Evolutionary conservation across 2,888 invertebrate species (phyloP).

Genomic region (Zygothrica quintamaculata): DNA sequence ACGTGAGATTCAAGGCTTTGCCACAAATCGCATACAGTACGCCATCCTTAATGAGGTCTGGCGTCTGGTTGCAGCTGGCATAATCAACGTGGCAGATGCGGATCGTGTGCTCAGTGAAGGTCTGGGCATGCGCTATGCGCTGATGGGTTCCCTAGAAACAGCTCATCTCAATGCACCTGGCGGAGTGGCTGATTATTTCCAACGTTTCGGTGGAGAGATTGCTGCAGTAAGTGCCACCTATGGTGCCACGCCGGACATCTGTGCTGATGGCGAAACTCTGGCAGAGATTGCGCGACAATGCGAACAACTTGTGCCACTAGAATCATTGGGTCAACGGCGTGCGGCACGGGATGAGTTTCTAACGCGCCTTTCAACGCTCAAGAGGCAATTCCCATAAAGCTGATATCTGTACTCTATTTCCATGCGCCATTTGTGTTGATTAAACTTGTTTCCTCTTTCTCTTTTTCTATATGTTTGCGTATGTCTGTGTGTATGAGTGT

Average conservation of each 20-base stretch:
- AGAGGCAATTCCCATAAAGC: constrained; percentile 87
- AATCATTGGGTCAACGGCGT: constrained; percentile 89
- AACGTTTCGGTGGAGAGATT: constrained; percentile 87
- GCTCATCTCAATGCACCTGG: constrained; percentile 98
- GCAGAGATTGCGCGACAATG: constrained; percentile 89
- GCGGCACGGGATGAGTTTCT: constrained; percentile 93
- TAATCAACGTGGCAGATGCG: constrained; percentile 93
- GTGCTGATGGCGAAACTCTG: constrained; percentile 87
- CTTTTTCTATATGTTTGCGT: not conserved
- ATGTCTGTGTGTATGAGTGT: not conserved
- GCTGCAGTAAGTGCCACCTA: constrained; percentile 89
- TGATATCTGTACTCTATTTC: constrained; percentile 47
- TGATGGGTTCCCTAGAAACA: constrained; percentile 96
- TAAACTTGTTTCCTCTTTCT: constrained; percentile 45
- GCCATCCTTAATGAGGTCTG: constrained; percentile 96
- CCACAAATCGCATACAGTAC: constrained; percentile 97
- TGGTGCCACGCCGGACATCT: constrained; percentile 90
- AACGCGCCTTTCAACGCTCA: constrained; percentile 90
- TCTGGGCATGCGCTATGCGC: constrained; percentile 97
- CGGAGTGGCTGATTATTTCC: constrained; percentile 88
- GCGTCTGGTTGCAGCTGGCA: constrained; percentile 92
- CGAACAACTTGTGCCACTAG: constrained; percentile 89
- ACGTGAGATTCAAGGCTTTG: constrained; percentile 96
- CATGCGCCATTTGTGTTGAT: constrained; percentile 58
- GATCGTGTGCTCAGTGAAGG: constrained; percentile 97